phyloP scores from a whole-genome alignment of 2,888 invertebrate species.

The Cheilosia vernalis region DNA sequence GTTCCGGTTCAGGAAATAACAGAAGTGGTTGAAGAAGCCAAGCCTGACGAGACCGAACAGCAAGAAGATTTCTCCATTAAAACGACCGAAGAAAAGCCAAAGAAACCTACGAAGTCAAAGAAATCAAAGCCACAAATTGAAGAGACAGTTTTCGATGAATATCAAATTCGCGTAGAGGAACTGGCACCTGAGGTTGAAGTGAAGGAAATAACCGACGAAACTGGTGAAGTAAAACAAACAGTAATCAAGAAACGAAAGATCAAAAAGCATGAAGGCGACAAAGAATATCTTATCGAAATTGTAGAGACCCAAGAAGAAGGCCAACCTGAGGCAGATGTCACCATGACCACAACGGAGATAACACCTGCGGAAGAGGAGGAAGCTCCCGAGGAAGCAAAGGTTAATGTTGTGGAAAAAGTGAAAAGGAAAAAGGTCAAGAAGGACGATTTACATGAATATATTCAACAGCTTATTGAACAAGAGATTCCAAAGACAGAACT shows the following conservation, averaged over 20 bases:
- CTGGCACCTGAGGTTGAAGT: constrained; percentile 81
- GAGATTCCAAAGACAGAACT: constrained; percentile 83
- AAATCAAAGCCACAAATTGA: constrained; percentile 66
- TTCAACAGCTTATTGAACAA: constrained; percentile 81
- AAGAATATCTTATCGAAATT: constrained; percentile 83
- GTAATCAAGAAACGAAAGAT: constrained; percentile 81
- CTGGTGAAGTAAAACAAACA: constrained; percentile 79
- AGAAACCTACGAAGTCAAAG: constrained; percentile 76
- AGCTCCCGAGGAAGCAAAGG: constrained; percentile 60
- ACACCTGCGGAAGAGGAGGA: constrained; percentile 75
- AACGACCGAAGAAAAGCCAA: constrained; percentile 60
- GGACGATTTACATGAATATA: constrained; percentile 81
- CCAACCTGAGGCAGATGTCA: constrained; percentile 82
- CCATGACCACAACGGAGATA: constrained; percentile 77
- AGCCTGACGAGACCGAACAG: constrained; percentile 77
- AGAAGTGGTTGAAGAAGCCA: constrained; percentile 78
- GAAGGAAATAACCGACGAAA: constrained; percentile 81
- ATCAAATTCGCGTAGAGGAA: constrained; percentile 79
- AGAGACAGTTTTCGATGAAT: constrained; percentile 74
- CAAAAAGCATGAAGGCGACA: constrained; percentile 83
- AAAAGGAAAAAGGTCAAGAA: constrained; percentile 82
- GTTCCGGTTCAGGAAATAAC: constrained; percentile 73
- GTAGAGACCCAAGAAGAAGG: constrained; percentile 82
- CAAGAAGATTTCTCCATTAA: constrained; percentile 79
- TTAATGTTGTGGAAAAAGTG: constrained; percentile 78